Evolutionary conservation across 2,113 vertebrate genomes (phyloP), one percentile per base, ranked within the genome.

Genomic region (Ancistrus triradiatus): DNA sequence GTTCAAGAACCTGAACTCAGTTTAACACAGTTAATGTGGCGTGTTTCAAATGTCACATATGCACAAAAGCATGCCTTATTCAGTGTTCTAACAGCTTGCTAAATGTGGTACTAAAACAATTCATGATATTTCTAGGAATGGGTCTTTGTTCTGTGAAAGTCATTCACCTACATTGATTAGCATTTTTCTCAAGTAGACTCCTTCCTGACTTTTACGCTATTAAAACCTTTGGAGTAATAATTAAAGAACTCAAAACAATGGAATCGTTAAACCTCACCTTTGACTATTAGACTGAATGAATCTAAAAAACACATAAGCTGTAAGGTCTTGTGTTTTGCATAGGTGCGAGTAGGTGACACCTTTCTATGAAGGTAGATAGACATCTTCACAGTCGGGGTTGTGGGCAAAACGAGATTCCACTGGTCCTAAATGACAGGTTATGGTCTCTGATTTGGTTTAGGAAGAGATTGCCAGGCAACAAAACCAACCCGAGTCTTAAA

Each of bases 381-480:
- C 69, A 68, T 67, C 60, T 64, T 78, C 46, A 48, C 70, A 63
- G 78, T 71, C 59, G 50, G 74, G 72, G 50, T 68, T 22, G 53
- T 43, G 4, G 69, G 63, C 72, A 73, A 78, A 81, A 83, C 68
- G 74, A 86, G 74, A 82, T 84, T 85, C 79, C 80, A 40, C 68
- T 71, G 69, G 69, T 73, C 78, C 82, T 80, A 81, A 87, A 82
- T 80, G 82, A 85, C 82, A 80, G 74, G 84, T 85, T 83, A 84
- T 78, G 78, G 77, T 80, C 76, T 80, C 74, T 86, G 80, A 83
- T 84, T 83, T 78, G 75, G 82, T 83, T 84, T 84, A 80, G 74
- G 63, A 60, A 27, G 66, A 80, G 75, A 84, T 78, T 82, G 80
- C 83, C 78, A 72, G 72, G 84, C 81, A 85, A 84, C 83, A 83